Evolutionary conservation across 2,888 invertebrate species (phyloP).

Genomic region (Dryobotodes eremita): DNA sequence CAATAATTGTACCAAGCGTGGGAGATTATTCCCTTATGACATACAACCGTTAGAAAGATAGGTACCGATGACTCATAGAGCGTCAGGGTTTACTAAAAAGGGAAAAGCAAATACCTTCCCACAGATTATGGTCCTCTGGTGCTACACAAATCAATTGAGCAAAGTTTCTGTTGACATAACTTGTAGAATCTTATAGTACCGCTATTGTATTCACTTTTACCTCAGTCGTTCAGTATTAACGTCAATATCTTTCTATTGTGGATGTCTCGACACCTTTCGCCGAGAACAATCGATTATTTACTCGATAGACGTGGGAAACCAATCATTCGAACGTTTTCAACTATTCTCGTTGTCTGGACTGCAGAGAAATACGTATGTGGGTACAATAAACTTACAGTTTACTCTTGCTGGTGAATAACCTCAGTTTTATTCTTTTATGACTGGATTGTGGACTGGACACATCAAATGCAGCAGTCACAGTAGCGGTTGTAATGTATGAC

Average conservation of each 20-base stretch:
- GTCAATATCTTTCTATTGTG: constrained; percentile 50
- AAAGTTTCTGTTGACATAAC: constrained; percentile 9
- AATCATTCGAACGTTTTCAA: constrained; percentile 45
- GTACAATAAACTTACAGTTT: constrained; percentile 53
- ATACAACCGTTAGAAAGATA: neutral
- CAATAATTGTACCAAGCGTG: neutral
- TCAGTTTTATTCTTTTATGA: constrained; percentile 11
- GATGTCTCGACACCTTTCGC: constrained; percentile 53
- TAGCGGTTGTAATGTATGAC: neutral
- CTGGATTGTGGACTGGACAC: neutral
- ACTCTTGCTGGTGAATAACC: constrained; percentile 34
- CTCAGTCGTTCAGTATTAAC: constrained; percentile 27
- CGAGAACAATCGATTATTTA: constrained; percentile 56
- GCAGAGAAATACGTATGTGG: constrained; percentile 20
- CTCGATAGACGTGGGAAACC: constrained; percentile 56
- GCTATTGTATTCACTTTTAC: constrained; percentile 53
- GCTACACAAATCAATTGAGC: neutral
- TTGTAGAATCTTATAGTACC: neutral
- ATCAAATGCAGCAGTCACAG: neutral
- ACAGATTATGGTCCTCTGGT: constrained; percentile 9
- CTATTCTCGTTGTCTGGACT: constrained; percentile 30
- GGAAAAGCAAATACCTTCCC: neutral
- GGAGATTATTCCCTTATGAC: neutral
- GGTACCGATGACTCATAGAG: neutral
- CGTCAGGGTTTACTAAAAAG: neutral